phyloP scores from a whole-genome alignment of 23 tunicate species.

The Styela clava region DNA sequence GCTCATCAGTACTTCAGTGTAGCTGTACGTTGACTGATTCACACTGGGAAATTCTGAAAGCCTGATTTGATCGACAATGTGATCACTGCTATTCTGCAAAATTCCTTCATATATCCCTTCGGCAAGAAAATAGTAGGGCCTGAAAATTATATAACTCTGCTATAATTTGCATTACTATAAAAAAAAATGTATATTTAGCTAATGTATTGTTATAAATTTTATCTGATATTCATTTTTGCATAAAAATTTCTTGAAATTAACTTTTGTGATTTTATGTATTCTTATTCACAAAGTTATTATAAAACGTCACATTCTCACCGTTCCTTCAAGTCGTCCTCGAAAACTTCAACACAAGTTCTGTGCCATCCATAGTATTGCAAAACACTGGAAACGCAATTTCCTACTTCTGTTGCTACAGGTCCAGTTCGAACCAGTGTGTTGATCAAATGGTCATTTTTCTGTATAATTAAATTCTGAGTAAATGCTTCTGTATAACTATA shows the following conservation, averaged over 20 bases:
- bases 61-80: conserved; percentile 41
- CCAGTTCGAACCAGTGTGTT: conserved; percentile 82
- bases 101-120: conserved; percentile 73
- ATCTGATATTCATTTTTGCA: too few relatives aligned
- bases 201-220: too few relatives aligned
- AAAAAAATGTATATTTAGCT: too few relatives aligned
- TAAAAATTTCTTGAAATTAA: too few relatives aligned
- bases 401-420: conserved; percentile 58
- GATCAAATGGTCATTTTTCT: conserved; percentile 19
- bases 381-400: conserved; percentile 53
- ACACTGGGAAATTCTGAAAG: conserved; percentile 41
- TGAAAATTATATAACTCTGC: conserved; percentile 6
- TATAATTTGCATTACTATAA: too few relatives aligned
- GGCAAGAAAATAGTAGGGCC: conserved; percentile 68
- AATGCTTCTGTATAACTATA: too few relatives aligned
- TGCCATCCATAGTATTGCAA: conserved; percentile 57
- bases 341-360: conserved; percentile 55
- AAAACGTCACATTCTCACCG: conserved; percentile 30
- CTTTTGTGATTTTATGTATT: too few relatives aligned
- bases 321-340: conserved; percentile 60
- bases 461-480: background rate
- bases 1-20: conserved; percentile 17
- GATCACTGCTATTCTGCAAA: conserved; percentile 20
- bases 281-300: too few relatives aligned
- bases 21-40: conserved; percentile 10